A percentile compares a stretch with the other conserved stretches of the same genome.
Conservation (phyloP, 2,888 invertebrate species). For the Stenodema calcarata region DNA sequence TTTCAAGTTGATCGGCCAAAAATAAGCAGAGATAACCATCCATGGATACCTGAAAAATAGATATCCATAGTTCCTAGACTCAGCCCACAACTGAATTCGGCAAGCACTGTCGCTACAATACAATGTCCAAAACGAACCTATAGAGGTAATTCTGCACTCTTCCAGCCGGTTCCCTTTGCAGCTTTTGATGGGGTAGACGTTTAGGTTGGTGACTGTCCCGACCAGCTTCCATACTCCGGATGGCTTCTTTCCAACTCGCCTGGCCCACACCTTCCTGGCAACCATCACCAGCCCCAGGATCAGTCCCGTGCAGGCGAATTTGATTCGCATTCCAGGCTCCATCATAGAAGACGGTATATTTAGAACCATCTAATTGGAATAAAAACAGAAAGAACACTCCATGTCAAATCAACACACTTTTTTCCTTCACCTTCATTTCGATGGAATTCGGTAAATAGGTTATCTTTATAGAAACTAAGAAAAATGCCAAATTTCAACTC, state of each 20-base stretch:
- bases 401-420: no score
- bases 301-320: not conserved
- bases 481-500: no score
- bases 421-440: no score
- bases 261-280: not conserved
- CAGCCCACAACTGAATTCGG: not conserved
- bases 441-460: no score
- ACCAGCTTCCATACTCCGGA: slow-evolving; percentile 10
- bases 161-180: not conserved
- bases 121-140: not conserved
- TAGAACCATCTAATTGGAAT: no score
- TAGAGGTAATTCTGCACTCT: not conserved
- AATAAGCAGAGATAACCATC: no score
- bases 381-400: no score
- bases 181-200: slow-evolving; percentile 37
- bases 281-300: not conserved
- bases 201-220: not conserved
- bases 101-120: not conserved
- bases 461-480: no score
- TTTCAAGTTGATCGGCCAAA: no score
- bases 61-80: no score
- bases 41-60: no score
- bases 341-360: not conserved
- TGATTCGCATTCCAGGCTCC: not conserved
- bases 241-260: not conserved